Evolutionary conservation across 2,113 vertebrate genomes (phyloP).

Genomic region (Meles meles): DNA sequence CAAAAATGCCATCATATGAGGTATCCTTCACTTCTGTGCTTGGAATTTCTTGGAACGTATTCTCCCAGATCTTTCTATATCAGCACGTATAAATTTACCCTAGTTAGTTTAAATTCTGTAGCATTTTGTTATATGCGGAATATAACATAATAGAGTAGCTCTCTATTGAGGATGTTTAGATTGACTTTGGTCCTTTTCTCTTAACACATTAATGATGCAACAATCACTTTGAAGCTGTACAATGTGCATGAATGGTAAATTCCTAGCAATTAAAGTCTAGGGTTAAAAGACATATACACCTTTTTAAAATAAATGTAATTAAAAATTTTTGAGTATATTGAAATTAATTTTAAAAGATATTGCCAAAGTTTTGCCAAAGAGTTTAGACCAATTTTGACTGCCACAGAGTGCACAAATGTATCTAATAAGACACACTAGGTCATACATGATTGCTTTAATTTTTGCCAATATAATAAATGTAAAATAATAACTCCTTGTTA

Average conservation of each 20-base stretch:
- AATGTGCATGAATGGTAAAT: not conserved
- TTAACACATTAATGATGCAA: not conserved
- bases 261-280: not conserved
- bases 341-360: not conserved
- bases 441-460: not conserved
- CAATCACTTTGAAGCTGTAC: not conserved
- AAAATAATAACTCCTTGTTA: not conserved
- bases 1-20: not conserved
- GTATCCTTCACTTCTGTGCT: not conserved
- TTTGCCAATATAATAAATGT: not conserved
- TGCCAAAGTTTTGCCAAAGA: not conserved
- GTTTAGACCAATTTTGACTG: not conserved
- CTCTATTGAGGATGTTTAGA: not conserved
- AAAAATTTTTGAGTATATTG: not conserved
- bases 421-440: not conserved
- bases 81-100: not conserved
- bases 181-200: not conserved
- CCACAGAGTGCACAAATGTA: not conserved
- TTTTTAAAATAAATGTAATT: not conserved
- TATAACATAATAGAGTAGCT: not conserved
- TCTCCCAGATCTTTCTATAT: not conserved
- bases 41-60: not conserved
- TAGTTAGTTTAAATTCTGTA: not conserved
- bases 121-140: not conserved
- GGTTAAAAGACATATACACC: not conserved